Percentiles rank a stretch among this genome's conserved stretches.
Conservation (phyloP, 1,140 invertebrate species). For the Drosophila equinoxialis region DNA sequence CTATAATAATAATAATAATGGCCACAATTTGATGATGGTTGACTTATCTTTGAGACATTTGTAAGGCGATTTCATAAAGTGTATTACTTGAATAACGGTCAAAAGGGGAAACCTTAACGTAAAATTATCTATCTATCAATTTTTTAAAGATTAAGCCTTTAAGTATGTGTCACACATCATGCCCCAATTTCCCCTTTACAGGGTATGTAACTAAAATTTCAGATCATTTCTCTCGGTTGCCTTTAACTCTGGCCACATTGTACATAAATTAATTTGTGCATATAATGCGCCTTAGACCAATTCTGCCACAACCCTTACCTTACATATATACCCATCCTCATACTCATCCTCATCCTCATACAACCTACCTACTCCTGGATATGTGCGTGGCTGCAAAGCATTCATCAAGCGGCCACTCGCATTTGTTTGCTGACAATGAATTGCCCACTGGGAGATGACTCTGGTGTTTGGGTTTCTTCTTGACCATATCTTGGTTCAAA, state of each 20-base stretch:
- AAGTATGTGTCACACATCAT: neutral
- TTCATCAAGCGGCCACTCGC: conserved; percentile 71
- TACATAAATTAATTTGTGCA: conserved; percentile 80
- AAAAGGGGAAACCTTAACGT: too few species aligned
- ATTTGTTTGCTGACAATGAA: conserved; percentile 83
- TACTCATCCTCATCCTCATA: neutral
- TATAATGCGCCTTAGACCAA: conserved; percentile 73
- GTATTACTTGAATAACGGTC: too few species aligned
- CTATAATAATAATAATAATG: conserved; percentile 7
- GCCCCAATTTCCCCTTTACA: neutral
- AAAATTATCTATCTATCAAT: too few species aligned
- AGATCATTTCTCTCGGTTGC: neutral
- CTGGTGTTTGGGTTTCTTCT: neutral
- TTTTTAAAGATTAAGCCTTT: too few species aligned
- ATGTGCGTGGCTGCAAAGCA: conserved; percentile 72
- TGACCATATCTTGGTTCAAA: conserved; percentile 39
- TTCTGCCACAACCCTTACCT: neutral
- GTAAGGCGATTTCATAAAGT: too few species aligned
- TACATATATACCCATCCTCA: too few species aligned
- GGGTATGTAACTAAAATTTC: too few species aligned
- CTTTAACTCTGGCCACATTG: conserved; percentile 5
- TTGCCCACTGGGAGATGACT: conserved; percentile 57
- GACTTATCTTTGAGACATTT: neutral
- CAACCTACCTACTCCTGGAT: conserved; percentile 22
- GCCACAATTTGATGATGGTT: neutral